phyloP scores from a whole-genome alignment of 2,888 invertebrate genomes.

The Aphodius sticticus region DNA sequence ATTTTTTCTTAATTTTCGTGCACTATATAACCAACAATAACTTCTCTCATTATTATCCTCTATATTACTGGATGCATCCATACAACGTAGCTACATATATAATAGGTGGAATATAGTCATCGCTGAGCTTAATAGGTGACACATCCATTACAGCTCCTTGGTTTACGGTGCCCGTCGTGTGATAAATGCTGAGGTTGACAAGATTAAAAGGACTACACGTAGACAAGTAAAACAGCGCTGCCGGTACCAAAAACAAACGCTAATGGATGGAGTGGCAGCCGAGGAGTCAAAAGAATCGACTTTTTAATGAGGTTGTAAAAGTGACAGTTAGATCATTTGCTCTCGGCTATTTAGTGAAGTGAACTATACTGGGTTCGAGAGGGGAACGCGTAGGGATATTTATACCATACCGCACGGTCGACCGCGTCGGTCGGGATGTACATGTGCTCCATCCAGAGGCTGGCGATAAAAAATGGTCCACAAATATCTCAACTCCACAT shows the following conservation, averaged over 20 bases:
- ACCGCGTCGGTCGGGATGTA: slow-evolving; percentile 17
- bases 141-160: background rate
- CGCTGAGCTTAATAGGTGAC: background rate
- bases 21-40: too few species aligned
- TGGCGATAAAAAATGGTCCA: slow-evolving; percentile 51
- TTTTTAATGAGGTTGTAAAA: slow-evolving; percentile 31
- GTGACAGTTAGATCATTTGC: slow-evolving; percentile 30
- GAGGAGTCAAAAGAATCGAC: slow-evolving; percentile 13
- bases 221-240: background rate
- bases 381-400: background rate
- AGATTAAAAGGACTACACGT: slow-evolving; percentile 4
- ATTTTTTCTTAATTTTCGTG: too few species aligned
- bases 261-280: slow-evolving; percentile 13
- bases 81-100: background rate
- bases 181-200: background rate
- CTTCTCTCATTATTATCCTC: too few species aligned
- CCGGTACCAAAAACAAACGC: slow-evolving; percentile 5
- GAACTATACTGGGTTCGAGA: background rate
- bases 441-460: slow-evolving; percentile 21
- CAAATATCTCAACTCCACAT: slow-evolving; percentile 56
- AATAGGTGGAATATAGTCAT: background rate
- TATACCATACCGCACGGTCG: slow-evolving; percentile 11
- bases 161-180: background rate
- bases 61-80: background rate
- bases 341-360: slow-evolving; percentile 9